Evolutionary conservation across 1,140 invertebrate species (phyloP).

Genomic region (Brachystomella parvula): DNA sequence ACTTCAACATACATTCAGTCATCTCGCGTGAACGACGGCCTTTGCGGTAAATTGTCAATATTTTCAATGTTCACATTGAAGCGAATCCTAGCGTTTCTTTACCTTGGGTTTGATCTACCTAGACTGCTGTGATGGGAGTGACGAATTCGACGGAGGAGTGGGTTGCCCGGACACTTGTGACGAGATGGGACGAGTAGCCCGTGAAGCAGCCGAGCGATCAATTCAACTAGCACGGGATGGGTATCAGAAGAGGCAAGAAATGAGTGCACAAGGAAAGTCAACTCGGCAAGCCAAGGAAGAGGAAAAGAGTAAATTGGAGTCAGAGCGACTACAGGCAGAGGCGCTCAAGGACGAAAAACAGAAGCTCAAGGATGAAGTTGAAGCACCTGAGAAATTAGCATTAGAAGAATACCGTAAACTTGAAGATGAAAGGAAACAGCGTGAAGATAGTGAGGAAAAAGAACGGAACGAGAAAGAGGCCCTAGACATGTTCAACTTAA

Average conservation of each 20-base stretch:
- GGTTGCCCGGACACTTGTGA: conserved; percentile 70
- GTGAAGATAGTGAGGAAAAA: conserved; percentile 51
- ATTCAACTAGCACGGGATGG: conserved; percentile 69
- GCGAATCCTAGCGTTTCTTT: no score
- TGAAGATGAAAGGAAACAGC: conserved; percentile 55
- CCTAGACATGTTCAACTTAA: conserved; percentile 58
- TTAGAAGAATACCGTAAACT: conserved; percentile 64
- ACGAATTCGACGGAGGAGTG: conserved; percentile 65
- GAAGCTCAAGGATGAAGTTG: conserved; percentile 58
- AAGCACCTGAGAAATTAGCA: conserved; percentile 63
- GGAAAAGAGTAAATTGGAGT: conserved; percentile 63
- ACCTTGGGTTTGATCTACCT: neutral
- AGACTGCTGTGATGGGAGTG: conserved; percentile 96
- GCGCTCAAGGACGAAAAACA: conserved; percentile 64
- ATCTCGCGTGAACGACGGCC: conserved; percentile 87
- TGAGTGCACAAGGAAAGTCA: conserved; percentile 64
- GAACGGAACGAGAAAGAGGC: conserved; percentile 53
- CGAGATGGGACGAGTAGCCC: conserved; percentile 69
- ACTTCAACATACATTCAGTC: conserved; percentile 71
- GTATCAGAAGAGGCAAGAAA: conserved; percentile 62
- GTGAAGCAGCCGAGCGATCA: conserved; percentile 61
- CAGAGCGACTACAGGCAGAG: conserved; percentile 63
- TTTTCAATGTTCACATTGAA: no score
- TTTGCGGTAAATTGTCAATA: conserved; percentile 63
- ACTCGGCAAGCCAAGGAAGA: conserved; percentile 48